These are phyloP conservation scores for Cyrtodaria siliqua DNA, from an alignment of 2,888 invertebrate genomes.

Conservation along the genomic window DNA sequence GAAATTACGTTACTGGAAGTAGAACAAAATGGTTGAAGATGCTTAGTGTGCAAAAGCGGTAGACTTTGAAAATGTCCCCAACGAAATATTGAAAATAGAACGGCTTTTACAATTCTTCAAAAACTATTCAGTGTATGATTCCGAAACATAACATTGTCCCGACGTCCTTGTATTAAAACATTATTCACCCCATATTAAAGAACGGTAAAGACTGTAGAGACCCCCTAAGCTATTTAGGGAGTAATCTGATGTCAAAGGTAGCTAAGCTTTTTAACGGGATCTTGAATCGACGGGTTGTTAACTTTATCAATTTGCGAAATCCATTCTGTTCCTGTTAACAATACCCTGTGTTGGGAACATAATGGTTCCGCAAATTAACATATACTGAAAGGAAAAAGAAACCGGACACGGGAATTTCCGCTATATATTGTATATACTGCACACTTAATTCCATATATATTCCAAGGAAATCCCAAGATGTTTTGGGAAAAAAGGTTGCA, in stretches of 20 bases:
- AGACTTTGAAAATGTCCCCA: slow-evolving; percentile 1
- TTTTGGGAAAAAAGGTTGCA: too few species aligned
- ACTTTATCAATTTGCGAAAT: neutral
- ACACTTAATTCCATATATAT: too few species aligned
- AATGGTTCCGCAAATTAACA: too few species aligned
- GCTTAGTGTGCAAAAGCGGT: slow-evolving; percentile 5
- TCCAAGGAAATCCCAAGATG: too few species aligned
- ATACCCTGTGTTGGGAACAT: neutral
- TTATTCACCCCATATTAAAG: slow-evolving; percentile 10
- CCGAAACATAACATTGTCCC: neutral
- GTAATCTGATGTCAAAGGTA: neutral
- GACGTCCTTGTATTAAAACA: neutral
- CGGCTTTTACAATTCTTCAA: neutral
- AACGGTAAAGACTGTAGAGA: neutral
- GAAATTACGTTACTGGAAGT: slow-evolving; percentile 9
- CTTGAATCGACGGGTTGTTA: neutral
- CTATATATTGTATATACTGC: too few species aligned
- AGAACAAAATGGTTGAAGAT: neutral
- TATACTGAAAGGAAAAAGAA: too few species aligned
- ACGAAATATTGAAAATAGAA: slow-evolving; percentile 1
- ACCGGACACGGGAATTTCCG: too few species aligned
- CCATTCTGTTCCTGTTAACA: too few species aligned
- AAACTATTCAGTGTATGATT: slow-evolving; percentile 4
- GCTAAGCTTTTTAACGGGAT: neutral
- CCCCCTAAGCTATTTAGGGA: slow-evolving; percentile 2